Base-by-base conservation (phyloP, 1,140 invertebrate species). In the Holcopasites calliopsidis region DNA sequence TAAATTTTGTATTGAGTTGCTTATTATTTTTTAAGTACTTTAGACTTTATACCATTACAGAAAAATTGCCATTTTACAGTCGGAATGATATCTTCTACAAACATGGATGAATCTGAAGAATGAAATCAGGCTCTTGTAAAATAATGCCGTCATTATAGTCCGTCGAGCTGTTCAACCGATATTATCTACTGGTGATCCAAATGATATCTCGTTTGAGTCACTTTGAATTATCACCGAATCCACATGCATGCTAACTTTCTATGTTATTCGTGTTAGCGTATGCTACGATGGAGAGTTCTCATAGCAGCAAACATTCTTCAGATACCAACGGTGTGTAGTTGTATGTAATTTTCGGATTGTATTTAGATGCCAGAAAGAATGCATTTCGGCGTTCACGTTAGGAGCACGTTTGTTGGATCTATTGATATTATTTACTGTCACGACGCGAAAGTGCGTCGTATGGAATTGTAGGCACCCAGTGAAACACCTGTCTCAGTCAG, bases 201-300 rank as follows among this genome's bases (percentile, higher is more conserved):
- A 16, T 4, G 13, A 13, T 13, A 18, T 28, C 44, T 26, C 7
- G 26, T 52, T n/a, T 7, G 26, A 40, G 8, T 31, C 26, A 35
- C 10, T 16, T 52, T 52, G 28, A 54, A 62, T 64, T 23, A 52
- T 54, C 28, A 5, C 26, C 10, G 6, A 26, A 44, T 66, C 40
- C 31, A 21, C 4, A 47, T 74, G 71, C 71, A 74, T 66, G 61
- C 16, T 62, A 31, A 57, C 49, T 38, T 23, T 74, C 8, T 74
- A n/a, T 66, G 50, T 47, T 23, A 74, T 38, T 66, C 42, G 16
- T 55, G 23, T 35, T n/a, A 62, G 42, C n/a, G 21, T 55, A 18
- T 55, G 35, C 10, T 44, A 11, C 50, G 1, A 10, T 13, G 38
- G 16, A 44, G 1, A 47, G n/a, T n/a, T 54, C 8, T 44, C 3